Percentiles rank a stretch among this genome's conserved stretches.
phyloP scores from a whole-genome alignment of 2,888 invertebrate species.

The Tipula vernalis region DNA sequence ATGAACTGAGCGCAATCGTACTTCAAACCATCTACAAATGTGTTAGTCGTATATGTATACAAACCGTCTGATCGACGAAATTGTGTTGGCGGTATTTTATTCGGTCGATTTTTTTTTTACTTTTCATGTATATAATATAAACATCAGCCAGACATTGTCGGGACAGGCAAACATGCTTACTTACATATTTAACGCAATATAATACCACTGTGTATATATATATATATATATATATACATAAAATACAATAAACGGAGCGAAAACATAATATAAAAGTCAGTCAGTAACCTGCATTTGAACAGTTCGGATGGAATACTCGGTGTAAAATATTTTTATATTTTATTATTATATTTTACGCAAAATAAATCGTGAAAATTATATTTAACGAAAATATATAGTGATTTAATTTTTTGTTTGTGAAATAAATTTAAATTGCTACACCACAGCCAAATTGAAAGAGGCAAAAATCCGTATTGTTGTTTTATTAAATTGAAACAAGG shows the following conservation, averaged over 20 bases:
- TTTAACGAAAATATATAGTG: not conserved
- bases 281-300: constrained; percentile 9
- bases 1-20: constrained; percentile 8
- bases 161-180: constrained; percentile 9
- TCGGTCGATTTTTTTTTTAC: constrained; percentile 6
- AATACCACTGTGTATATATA: not conserved
- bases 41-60: not conserved
- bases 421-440: not conserved
- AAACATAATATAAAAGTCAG: constrained; percentile 6
- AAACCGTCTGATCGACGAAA: constrained; percentile 7
- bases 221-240: not conserved
- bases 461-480: not conserved
- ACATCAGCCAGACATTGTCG: constrained; percentile 9
- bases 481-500: not conserved
- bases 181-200: not conserved
- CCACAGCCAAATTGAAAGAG: not conserved
- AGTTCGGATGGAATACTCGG: not conserved
- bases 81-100: constrained; percentile 10
- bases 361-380: not conserved
- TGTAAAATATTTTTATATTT: not conserved
- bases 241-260: not conserved
- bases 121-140: not conserved
- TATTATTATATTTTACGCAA: not conserved
- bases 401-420: not conserved
- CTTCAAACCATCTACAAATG: not conserved